Percentiles rank a stretch among this genome's conserved stretches.
These are phyloP conservation scores for Tiaroga cobitis DNA, from an alignment of 2,797 vertebrate genomes.

Conservation along the genomic window DNA sequence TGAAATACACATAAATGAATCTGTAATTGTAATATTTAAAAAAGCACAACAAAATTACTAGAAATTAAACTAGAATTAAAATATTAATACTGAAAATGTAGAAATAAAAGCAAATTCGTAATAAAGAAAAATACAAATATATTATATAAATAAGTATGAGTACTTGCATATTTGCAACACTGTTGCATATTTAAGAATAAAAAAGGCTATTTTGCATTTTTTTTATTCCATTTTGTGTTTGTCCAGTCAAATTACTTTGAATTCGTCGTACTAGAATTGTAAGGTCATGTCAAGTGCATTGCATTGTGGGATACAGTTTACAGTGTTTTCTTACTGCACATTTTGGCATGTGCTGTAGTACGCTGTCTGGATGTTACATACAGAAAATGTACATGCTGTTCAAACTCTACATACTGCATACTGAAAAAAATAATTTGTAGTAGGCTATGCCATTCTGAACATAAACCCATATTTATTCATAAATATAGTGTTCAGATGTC, in stretches of 20 bases:
- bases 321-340: not conserved
- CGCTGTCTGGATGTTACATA: not conserved
- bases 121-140: not conserved
- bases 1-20: not conserved
- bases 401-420: not conserved
- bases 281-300: not conserved
- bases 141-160: not conserved
- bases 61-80: not conserved
- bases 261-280: not conserved
- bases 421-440: not conserved
- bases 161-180: not conserved
- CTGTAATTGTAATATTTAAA: not conserved
- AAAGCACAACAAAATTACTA: not conserved
- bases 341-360: not conserved
- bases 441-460: not conserved
- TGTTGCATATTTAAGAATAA: not conserved
- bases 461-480: not conserved
- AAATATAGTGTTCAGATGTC: constrained; percentile 1
- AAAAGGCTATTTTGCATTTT: not conserved
- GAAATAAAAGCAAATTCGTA: not conserved
- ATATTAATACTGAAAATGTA: not conserved
- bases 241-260: not conserved
- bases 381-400: not conserved
- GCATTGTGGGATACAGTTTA: not conserved
- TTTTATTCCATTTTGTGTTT: not conserved